Evolutionary conservation across 2,113 vertebrate species (phyloP).

Genomic region (Psittacula cyanocephala): DNA sequence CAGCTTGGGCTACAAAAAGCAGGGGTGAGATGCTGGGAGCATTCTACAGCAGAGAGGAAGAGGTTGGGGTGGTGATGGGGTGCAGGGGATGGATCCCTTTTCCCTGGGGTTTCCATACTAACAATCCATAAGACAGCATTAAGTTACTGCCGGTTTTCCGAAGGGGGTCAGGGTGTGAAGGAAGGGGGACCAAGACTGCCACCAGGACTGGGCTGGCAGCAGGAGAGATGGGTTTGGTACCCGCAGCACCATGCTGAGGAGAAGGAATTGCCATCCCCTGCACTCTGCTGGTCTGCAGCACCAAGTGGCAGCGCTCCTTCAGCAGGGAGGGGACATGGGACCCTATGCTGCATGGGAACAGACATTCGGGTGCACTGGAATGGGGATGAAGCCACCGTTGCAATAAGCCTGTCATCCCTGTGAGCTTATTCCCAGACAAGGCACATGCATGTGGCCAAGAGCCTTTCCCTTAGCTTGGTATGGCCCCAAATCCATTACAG

Average conservation of each 20-base stretch:
- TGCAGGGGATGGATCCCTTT: background rate
- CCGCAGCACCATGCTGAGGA: accelerated
- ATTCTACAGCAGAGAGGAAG: accelerated
- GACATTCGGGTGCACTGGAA: background rate
- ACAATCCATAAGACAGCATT: background rate
- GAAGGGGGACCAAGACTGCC: background rate
- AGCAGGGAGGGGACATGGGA: background rate
- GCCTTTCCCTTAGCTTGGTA: background rate
- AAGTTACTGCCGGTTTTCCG: background rate
- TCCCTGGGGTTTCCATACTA: background rate
- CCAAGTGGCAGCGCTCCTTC: background rate
- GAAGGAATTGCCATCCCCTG: background rate
- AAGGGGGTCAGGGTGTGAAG: background rate
- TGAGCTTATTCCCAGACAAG: background rate
- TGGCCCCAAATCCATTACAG: background rate
- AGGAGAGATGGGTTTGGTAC: background rate
- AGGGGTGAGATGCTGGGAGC: background rate
- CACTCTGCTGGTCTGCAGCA: background rate
- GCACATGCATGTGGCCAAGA: background rate
- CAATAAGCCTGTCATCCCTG: background rate
- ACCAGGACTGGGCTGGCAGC: background rate
- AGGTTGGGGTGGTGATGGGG: accelerated
- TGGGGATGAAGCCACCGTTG: accelerated
- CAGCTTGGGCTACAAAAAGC: background rate
- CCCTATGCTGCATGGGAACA: accelerated